These are phyloP conservation scores for Digitonthophagus gazella DNA, from an alignment of 2,888 invertebrate species.

Conservation along the genomic window DNA sequence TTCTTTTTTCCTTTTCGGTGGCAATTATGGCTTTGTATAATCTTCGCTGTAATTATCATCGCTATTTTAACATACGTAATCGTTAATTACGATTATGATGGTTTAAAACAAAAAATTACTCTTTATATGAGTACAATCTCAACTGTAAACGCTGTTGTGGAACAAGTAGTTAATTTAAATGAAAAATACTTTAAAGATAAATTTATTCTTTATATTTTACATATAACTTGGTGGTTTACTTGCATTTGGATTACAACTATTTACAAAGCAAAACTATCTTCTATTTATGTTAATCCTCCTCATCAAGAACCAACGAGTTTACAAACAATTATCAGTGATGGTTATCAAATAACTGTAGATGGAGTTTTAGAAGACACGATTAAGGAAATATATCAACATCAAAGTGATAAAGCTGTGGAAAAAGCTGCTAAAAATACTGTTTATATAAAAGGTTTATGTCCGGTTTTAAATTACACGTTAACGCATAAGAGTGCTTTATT, in stretches of 20 bases:
- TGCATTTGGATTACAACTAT: conserved; percentile 30
- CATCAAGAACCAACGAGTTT: conserved; percentile 32
- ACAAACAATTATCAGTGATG: conserved; percentile 31
- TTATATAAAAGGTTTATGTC: conserved; percentile 25
- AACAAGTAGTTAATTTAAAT: conserved; percentile 29
- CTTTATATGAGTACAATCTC: background rate
- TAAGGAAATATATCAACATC: background rate
- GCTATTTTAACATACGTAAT: conserved; percentile 2
- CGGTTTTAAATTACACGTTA: conserved; percentile 26
- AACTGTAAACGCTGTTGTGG: conserved; percentile 29
- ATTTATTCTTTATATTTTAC: conserved; percentile 19
- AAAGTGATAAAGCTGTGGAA: conserved; percentile 1
- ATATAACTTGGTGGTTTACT: conserved; percentile 30
- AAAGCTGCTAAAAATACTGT: conserved; percentile 17
- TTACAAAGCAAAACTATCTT: conserved; percentile 35
- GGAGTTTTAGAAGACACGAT: background rate
- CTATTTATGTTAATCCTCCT: conserved; percentile 32
- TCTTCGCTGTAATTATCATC: conserved; percentile 19
- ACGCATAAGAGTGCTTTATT: conserved; percentile 32
- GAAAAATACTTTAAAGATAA: background rate
- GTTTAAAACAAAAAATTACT: background rate
- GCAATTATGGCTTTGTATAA: conserved; percentile 28
- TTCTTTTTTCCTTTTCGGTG: conserved; percentile 30
- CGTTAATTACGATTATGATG: background rate
- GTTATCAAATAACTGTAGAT: conserved; percentile 32